Evolutionary conservation across 2,797 vertebrate genomes (phyloP), one percentile per base, ranked within the genome.

Genomic region (Gadopsis marmoratus): DNA sequence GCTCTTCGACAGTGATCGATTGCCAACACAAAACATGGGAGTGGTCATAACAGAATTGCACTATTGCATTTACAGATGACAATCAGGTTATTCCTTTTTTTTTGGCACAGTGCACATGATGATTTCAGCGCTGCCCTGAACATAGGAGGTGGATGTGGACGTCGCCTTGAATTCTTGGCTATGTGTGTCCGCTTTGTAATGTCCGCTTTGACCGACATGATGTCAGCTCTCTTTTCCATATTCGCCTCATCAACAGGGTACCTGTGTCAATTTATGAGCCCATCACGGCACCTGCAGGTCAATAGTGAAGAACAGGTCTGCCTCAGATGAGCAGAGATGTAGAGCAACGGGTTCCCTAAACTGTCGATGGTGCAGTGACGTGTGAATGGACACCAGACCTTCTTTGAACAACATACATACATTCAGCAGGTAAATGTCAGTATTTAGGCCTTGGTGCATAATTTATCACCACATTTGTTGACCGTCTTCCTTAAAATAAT

Each of bases 101-200:
- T 90, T 94, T 94, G 93, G 93, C 93, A 94, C 92, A 89, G 80
- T 86, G 87, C 85, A 90, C 87, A 17, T 66, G 88, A 91, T 92
- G 91, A 85, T 85, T 81, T 81, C 11, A 29, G 82, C 86, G 88
- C 87, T 76, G 85, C 80, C 89, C 88, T 91, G 87, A 89, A 86
- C 58, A 76, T 65, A 71, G 72, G 29, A 58, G 62, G 37, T 81
- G 75, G 53, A 81, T 21, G 76, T 68, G 63, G 71, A 78, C 33
- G 48, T 61, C 29, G 56, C 59, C 47, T 23, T 26, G 56, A 68
- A 69, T 68, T 55, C 76, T 76, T 77, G 76, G 78, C 81, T 87
- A 68, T 81, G 47, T 76, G 47, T 55, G 26, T 65, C n/a, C n/a
- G n/a, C n/a, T n/a, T 78, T 61, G 19, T 31, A 43, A 78, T 29